Base-by-base conservation (phyloP, 2,797 vertebrate genomes). In the Catostomus latipinnis region DNA sequence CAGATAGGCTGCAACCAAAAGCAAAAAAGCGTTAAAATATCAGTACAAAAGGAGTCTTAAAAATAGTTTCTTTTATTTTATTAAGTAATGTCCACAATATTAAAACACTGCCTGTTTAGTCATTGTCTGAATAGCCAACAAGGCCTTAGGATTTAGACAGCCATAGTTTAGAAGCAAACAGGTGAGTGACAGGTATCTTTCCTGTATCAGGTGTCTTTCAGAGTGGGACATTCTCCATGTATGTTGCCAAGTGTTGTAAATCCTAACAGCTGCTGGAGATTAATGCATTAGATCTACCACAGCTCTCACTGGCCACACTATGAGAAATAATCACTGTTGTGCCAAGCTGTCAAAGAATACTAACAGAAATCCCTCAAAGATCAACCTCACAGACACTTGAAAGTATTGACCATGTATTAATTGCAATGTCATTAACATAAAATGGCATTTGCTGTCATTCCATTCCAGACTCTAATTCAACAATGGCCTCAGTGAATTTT, bases 241-340 rank as follows among this genome's bases (percentile, higher is more conserved):
- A 18, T 74, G 71, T 76, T 79, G 77, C 67, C 22, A 66, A 83
- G 68, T 83, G 84, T 80, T 85, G 77, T 65, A 84, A 86, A 82
- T 85, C 80, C 81, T 53, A 53, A 84, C 86, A 89, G 86, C 75
- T 89, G 90, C 88, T 89, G 87, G 91, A 89, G 90, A 81, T 86
- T 48, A 69, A 72, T 65, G 75, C 72, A 67, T 67, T 72, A 78
- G 69, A 46, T 66, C 14, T 73, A 73, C 50, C 61, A 50, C 61
- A 65, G 69, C 77, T 66, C 16, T 83, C 48, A 71, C 13, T 91
- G 90, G 90, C 88, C 89, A 92, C 90, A 86, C 86, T 56, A 87
- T 68, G 86, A 89, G 89, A 87, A 92, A 90, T 81, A 88, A 84
- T 83, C 78, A 74, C 83, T 84, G 79, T 9, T 49, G 56, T 11